Base-by-base conservation (phyloP, 2,113 vertebrate species). In the Arvicanthis niloticus region DNA sequence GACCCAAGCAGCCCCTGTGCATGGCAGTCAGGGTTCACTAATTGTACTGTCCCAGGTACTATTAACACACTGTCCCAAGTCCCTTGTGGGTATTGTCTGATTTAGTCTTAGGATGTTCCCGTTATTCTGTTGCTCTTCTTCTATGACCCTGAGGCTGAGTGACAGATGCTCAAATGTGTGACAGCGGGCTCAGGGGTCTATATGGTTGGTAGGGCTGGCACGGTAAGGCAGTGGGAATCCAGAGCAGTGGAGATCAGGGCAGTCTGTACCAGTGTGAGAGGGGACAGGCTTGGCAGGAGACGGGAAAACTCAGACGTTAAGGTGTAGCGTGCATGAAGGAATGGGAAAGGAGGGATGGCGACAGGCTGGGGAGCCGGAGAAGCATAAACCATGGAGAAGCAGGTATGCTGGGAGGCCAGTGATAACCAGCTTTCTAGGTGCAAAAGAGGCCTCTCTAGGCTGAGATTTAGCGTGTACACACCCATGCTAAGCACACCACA, bases 391-490 rank as follows among this genome's bases (percentile, higher is more conserved):
- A n/a, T 45, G 45, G 45, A 45, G 45, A 29, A 72, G 65, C 58
- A 1, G 10, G 17, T 4, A 0, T 1, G 0, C 16, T 1, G 16
- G 29, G 11, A 1, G 8, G 7, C 0, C 1, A 4, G 5, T 2
- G 24, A 40, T 3, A 26, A 1, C 5, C 31, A 16, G 16, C 68
- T 37, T 17, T 70, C 82, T 67, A 1, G 11, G 31, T 81, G 68
- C 31, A 1, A 0, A 40, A 40, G n/a, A 17, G 26, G 15, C 62
- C n/a, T 72, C 2, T 0, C 11, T 11, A 1, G 51, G 11, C 34
- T 6, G n/a, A 15, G 40, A 31, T 37, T 34, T 22, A 2, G 19
- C 6, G 17, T 15, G 1, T 60, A 2, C 68, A 67, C 4, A 67
- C 22, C 1, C 37, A 29, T 26, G 31, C 67, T 68, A 87, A 29